These are phyloP conservation scores for Agrenia bidenticulata DNA, from an alignment of 2,888 invertebrate genomes.

Conservation along the genomic window DNA sequence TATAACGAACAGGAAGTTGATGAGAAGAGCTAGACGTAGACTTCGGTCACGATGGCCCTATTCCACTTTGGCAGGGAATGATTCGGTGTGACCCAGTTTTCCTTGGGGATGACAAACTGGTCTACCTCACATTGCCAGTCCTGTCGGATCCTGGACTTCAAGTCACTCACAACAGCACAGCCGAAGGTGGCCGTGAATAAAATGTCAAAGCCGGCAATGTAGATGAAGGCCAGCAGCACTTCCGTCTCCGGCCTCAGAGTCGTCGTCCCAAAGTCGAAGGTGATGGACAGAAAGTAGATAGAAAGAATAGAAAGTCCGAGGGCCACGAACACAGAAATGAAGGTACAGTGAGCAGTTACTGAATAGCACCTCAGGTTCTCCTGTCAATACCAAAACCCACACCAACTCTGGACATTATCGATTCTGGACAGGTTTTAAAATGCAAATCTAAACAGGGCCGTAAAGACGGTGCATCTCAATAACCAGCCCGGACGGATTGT, in stretches of 20 bases:
- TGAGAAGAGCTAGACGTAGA: conserved; percentile 14
- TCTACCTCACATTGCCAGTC: conserved; percentile 11
- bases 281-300: conserved; percentile 30
- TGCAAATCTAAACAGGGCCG: background rate
- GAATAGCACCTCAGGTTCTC: conserved; percentile 27
- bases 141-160: conserved; percentile 15
- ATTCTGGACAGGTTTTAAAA: no score
- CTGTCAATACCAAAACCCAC: conserved; percentile 13
- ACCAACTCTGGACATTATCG: no score
- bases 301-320: conserved; percentile 31
- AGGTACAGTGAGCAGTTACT: conserved; percentile 32
- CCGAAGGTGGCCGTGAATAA: conserved; percentile 32
- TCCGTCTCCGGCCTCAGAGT: conserved; percentile 28
- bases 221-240: conserved; percentile 28
- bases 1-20: no score
- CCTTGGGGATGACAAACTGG: background rate
- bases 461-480: no score
- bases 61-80: background rate
- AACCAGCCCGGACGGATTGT: no score
- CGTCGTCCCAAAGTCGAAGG: conserved; percentile 24
- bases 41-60: conserved; percentile 3
- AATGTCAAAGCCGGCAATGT: conserved; percentile 32
- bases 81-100: conserved; percentile 11
- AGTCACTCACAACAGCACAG: conserved; percentile 28
- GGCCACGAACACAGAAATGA: conserved; percentile 31